Base-by-base conservation (phyloP, 2,888 invertebrate species). In the Ormyrus labotus region DNA sequence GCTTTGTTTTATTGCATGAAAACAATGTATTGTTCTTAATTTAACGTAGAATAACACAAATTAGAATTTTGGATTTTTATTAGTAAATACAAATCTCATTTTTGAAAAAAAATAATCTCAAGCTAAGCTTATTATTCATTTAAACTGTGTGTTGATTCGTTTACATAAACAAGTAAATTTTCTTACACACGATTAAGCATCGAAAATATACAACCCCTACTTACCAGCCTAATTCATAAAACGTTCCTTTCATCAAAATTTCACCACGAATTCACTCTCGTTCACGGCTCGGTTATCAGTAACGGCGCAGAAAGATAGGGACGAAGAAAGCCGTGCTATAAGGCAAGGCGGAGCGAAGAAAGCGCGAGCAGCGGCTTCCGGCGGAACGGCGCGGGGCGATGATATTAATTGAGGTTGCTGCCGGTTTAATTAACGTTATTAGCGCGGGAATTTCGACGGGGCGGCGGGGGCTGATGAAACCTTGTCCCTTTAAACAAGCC, bases 391-490 rank as follows among this genome's bases (percentile, higher is more conserved):
- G 70, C 60, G 80, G 85, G 84, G 80, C 78, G 85, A 85, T 85
- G 87, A 89, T 89, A 89, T 89, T 89, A 90, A 90, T 89, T 87
- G 88, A 88, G 88, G 88, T 88, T 87, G 86, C 85, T 84, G 83
- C 83, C 85, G 84, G 88, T 89, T 90, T 89, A 89, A 90, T 90
- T 88, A 90, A 89, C 87, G 86, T 88, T 89, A 90, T 90, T 89
- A 89, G 86, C 84, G 80, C 78, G 77, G 83, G 83, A 86, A 85
- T 83, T 83, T 83, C 73, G 61, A 60, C 74, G 55, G 71, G 47
- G 45, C 10, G 51, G 10, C 57, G 34, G 48, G 4, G 11, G 10
- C 63, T 78, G 68, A 76, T 79, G 72, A 79, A 76, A 75, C 69
- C 70, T 58, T 53, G 58, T 76, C 34, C 48, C 71, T 76, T 69